phyloP scores from a whole-genome alignment of 2,888 invertebrate species.

The Ptychoptera albimana region DNA sequence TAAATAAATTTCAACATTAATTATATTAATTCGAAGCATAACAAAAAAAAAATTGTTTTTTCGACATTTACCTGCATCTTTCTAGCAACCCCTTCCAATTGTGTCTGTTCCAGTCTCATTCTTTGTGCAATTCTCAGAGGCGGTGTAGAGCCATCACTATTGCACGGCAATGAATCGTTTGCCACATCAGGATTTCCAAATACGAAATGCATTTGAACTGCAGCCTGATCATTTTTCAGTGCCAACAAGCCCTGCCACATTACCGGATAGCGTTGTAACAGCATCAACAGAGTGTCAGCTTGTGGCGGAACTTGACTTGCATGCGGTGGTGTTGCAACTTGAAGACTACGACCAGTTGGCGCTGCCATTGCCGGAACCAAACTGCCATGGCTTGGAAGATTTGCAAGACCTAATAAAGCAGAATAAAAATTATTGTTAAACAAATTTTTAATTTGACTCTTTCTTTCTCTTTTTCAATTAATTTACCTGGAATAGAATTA shows the following conservation, averaged over 20 bases:
- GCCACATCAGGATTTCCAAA: constrained; percentile 86
- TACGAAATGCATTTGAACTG: constrained; percentile 98
- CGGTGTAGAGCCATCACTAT: constrained; percentile 68
- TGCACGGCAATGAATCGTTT: constrained; percentile 70
- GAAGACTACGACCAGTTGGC: constrained; percentile 19
- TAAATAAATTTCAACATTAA: constrained; percentile 6
- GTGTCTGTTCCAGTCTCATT: constrained; percentile 91
- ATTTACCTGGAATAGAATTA: constrained; percentile 16
- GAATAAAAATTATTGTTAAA: constrained; percentile 3
- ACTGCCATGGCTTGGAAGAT: constrained; percentile 17
- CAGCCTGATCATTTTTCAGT: constrained; percentile 90
- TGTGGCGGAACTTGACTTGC: constrained; percentile 67
- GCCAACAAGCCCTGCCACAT: constrained; percentile 96
- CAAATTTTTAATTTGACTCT: neutral
- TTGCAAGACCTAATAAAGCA: constrained; percentile 12
- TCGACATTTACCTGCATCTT: constrained; percentile 74
- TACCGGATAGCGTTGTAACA: constrained; percentile 81
- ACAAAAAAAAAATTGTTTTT: constrained; percentile 1
- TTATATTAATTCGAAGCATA: neutral
- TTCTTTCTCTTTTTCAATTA: neutral
- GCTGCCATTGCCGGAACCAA: constrained; percentile 19
- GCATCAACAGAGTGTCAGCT: constrained; percentile 64
- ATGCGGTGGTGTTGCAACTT: constrained; percentile 41
- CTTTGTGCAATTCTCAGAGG: constrained; percentile 88
- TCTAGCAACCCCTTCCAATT: constrained; percentile 88